Evolutionary conservation across 2,888 invertebrate genomes (phyloP).

Genomic region (Perithous albicinctus): DNA sequence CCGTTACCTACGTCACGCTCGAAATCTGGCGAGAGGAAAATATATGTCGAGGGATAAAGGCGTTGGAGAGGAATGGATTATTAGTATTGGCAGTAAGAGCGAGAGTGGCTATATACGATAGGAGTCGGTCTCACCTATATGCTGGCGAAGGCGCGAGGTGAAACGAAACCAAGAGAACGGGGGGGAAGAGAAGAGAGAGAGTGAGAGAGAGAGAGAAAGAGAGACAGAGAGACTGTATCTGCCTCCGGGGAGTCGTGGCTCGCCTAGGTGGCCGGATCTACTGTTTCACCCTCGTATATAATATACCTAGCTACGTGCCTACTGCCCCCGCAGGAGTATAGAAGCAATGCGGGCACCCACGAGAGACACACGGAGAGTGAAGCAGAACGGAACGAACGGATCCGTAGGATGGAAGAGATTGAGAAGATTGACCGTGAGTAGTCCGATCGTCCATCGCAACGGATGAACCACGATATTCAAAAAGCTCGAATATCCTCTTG

Average conservation of each 20-base stretch:
- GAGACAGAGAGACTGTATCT: slow-evolving; percentile 67
- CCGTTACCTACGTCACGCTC: slow-evolving; percentile 77
- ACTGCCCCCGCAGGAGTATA: slow-evolving; percentile 67
- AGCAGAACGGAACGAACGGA: slow-evolving; percentile 13
- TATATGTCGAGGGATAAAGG: slow-evolving; percentile 74
- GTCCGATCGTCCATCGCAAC: slow-evolving; percentile 57
- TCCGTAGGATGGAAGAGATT: slow-evolving; percentile 14
- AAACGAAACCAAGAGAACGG: slow-evolving; percentile 57
- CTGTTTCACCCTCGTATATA: slow-evolving; percentile 78
- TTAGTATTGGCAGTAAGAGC: slow-evolving; percentile 78
- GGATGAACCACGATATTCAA: slow-evolving; percentile 47
- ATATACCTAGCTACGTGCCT: slow-evolving; percentile 77
- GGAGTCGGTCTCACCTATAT: slow-evolving; percentile 53
- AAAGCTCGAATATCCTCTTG: slow-evolving; percentile 33
- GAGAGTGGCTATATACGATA: slow-evolving; percentile 53
- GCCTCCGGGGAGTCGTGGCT: slow-evolving; percentile 76
- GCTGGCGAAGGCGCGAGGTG: slow-evolving; percentile 62
- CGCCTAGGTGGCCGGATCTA: slow-evolving; percentile 74
- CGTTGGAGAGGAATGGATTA: slow-evolving; percentile 78
- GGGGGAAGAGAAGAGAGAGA: too few relatives aligned
- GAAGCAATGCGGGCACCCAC: slow-evolving; percentile 33
- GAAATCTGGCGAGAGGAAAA: slow-evolving; percentile 76
- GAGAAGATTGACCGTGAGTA: slow-evolving; percentile 36
- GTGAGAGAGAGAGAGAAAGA: too few relatives aligned
- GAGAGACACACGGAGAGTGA: slow-evolving; percentile 38